phyloP scores from a whole-genome alignment of 2,113 vertebrate genomes.

The Nesoenas mayeri region DNA sequence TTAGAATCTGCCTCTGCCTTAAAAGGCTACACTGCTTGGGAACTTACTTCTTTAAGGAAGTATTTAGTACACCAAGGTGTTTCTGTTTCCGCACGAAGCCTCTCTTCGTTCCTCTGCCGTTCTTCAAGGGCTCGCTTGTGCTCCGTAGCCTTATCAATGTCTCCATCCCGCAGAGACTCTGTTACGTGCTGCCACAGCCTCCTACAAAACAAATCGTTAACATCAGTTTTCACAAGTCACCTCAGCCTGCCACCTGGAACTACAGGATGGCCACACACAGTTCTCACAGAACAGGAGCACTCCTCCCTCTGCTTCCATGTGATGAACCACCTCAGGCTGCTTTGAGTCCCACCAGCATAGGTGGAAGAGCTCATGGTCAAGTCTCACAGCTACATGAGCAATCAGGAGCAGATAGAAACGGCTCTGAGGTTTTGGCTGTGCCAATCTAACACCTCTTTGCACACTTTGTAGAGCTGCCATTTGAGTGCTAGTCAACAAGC shows the following conservation, averaged over 20 bases:
- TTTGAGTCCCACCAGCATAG: neutral
- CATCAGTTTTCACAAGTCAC: neutral
- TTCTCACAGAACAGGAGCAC: neutral
- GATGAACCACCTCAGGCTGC: neutral
- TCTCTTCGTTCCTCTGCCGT: slow-evolving; percentile 88
- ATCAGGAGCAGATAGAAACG: neutral
- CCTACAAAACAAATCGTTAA: slow-evolving; percentile 67
- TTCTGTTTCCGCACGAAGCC: slow-evolving; percentile 87
- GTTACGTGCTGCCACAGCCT: slow-evolving; percentile 94
- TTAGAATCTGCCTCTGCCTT: too few species aligned
- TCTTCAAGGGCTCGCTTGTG: slow-evolving; percentile 93
- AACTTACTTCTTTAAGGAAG: slow-evolving; percentile 88
- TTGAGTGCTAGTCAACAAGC: neutral
- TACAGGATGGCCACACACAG: neutral
- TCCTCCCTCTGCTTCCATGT: accelerated
- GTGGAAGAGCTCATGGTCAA: neutral
- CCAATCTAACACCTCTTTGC: neutral
- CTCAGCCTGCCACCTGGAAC: neutral
- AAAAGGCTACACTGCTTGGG: neutral
- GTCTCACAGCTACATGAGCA: neutral
- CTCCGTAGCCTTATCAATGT: slow-evolving; percentile 94
- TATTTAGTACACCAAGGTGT: slow-evolving; percentile 90
- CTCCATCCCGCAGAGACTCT: slow-evolving; percentile 86
- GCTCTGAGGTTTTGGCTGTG: neutral
- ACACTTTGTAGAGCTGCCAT: neutral